These are phyloP conservation scores for Gambusia affinis DNA, from an alignment of 2,113 vertebrate species.

Conservation along the genomic window DNA sequence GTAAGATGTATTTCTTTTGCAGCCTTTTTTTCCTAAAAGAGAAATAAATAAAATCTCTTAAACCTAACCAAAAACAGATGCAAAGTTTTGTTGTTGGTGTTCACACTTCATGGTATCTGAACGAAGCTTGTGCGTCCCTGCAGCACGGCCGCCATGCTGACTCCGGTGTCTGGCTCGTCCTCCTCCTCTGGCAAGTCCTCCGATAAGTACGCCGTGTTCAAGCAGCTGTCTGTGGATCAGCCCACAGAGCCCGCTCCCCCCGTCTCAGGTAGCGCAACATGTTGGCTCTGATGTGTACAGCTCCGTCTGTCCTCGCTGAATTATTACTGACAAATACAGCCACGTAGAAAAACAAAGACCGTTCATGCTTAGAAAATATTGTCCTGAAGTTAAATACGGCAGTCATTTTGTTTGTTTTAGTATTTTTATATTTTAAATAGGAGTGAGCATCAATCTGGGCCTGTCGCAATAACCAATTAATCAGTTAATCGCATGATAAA, in stretches of 20 bases:
- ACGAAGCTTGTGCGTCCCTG: constrained; percentile 34
- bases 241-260: constrained; percentile 81
- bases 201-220: constrained; percentile 97
- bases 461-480: no score
- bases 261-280: constrained; percentile 84
- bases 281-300: not conserved
- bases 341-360: no score
- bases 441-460: no score
- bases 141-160: constrained; percentile 88
- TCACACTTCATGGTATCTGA: constrained; percentile 21
- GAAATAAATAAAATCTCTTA: not conserved
- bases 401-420: no score
- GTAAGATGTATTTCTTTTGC: not conserved
- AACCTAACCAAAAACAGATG: not conserved
- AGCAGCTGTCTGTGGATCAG: constrained; percentile 89
- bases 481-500: no score
- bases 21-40: not conserved
- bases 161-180: constrained; percentile 88
- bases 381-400: no score
- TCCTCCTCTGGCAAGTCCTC: constrained; percentile 70
- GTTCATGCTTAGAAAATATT: no score
- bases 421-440: no score
- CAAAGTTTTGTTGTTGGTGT: constrained; percentile 31
- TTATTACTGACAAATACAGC: no score
- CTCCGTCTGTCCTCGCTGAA: not conserved